These are phyloP conservation scores for Macropus fuliginosus DNA, from an alignment of 2,797 vertebrate genomes.

Conservation along the genomic window DNA sequence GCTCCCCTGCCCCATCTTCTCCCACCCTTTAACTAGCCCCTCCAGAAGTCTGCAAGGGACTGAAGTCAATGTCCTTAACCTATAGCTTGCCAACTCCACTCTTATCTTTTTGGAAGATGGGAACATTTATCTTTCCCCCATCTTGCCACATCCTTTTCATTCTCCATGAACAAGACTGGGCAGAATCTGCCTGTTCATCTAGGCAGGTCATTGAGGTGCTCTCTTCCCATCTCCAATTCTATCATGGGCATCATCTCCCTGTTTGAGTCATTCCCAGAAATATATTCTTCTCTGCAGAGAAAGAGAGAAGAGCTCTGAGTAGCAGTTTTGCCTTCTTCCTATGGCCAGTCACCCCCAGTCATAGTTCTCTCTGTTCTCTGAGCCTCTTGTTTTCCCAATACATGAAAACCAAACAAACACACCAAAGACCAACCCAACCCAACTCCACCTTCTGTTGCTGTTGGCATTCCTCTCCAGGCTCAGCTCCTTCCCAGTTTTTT, in stretches of 20 bases:
- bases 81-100: neutral
- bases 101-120: neutral
- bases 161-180: neutral
- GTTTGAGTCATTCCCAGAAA: neutral
- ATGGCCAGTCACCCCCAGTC: neutral
- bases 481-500: neutral
- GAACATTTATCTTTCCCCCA: neutral
- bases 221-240: neutral
- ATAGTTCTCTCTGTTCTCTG: neutral
- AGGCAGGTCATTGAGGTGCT: neutral
- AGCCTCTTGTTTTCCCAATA: neutral
- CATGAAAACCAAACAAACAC: neutral
- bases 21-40: neutral
- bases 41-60: neutral
- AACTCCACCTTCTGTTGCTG: neutral
- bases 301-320: neutral
- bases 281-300: neutral
- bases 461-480: neutral
- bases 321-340: neutral
- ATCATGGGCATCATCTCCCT: neutral
- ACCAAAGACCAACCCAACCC: neutral
- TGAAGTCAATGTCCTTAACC: neutral
- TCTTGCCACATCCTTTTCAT: neutral
- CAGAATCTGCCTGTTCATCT: neutral
- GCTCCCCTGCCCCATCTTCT: neutral